Evolutionary conservation across 1,140 invertebrate genomes (phyloP), one percentile per base, ranked within the genome.

Genomic region (Matsumurasca onukii): DNA sequence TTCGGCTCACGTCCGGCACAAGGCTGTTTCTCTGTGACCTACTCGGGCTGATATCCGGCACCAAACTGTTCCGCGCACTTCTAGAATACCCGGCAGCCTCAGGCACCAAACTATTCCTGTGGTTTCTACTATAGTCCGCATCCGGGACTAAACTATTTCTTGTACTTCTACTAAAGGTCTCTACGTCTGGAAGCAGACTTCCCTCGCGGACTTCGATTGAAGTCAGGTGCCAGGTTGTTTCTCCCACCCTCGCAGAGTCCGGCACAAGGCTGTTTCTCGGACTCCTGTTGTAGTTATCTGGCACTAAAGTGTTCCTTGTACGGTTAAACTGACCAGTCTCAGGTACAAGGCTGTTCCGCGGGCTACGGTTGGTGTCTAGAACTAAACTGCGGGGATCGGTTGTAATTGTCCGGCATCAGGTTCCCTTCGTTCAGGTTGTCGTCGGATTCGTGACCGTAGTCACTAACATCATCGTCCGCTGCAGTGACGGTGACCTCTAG

Each of bases 91-190:
- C n/a, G 5, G 30, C 49, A 31, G 75, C 71, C 31, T 86, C 84
- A 9, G 85, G 84, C 3, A 86, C 82, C 67, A 88, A 77, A 77
- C 86, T 87, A 70, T 87, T 88, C 63, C 87, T 79, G 0, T 86
- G 86, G 78, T 85, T 88, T 29, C 86, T 78, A 70, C 85, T 87
- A 71, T 86, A 86, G 55, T 82, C 81, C 9, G 80, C 83, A 57
- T 82, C 81, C 12, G 82, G 84, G 48, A 86, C 80, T 31, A 87
- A 69, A 30, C 84, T 86, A 55, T 86, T 77, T 51, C 86, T 77
- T 0, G 66, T 34, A 9, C 17, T 59, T 1, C 66, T 17, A 9
- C n/a, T 71, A 1, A 71, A 71, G n/a, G 30, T 31, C 12, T 73
- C 69, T 13, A 79, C 76, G 52, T 78, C 77, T 2, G 78, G 77